Conservation (phyloP, 2,797 vertebrate species). For the Enteromius radiatus region DNA sequence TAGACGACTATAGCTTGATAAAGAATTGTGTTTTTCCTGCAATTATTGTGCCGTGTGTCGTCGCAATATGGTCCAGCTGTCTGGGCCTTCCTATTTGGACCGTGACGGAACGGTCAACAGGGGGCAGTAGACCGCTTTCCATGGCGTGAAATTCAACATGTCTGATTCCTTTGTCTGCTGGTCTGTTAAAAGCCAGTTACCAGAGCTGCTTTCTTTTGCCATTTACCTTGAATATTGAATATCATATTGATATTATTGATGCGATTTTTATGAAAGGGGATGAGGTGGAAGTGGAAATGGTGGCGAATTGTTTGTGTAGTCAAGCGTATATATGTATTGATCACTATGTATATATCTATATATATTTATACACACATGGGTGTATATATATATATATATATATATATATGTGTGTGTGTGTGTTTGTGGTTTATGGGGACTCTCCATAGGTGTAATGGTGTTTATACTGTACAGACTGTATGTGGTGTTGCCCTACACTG, state of each 20-base stretch:
- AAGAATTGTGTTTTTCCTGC: conserved; percentile 59
- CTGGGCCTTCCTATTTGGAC: conserved; percentile 52
- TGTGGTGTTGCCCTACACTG: too few relatives aligned
- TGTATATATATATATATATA: neutral
- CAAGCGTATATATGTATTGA: neutral
- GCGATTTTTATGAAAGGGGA: conserved; percentile 29
- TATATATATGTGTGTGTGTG: neutral
- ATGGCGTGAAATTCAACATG: conserved; percentile 57
- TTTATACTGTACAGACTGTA: too few relatives aligned
- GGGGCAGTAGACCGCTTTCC: conserved; percentile 70
- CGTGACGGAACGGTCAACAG: conserved; percentile 63
- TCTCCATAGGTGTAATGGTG: too few relatives aligned
- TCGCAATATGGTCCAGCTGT: conserved; percentile 55
- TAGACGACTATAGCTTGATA: conserved; percentile 57
- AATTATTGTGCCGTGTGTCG: conserved; percentile 58
- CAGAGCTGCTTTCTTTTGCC: conserved; percentile 60
- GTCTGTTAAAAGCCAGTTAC: conserved; percentile 61
- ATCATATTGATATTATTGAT: conserved; percentile 39
- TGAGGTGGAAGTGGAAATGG: conserved; percentile 16
- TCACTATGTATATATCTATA: neutral
- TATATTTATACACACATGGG: neutral
- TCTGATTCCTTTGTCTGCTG: conserved; percentile 70
- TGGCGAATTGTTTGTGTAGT: neutral
- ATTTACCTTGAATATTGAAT: conserved; percentile 62
- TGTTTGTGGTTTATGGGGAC: too few relatives aligned